Conservation (phyloP, 2,888 invertebrate species). For the Eristalis intricaria region DNA sequence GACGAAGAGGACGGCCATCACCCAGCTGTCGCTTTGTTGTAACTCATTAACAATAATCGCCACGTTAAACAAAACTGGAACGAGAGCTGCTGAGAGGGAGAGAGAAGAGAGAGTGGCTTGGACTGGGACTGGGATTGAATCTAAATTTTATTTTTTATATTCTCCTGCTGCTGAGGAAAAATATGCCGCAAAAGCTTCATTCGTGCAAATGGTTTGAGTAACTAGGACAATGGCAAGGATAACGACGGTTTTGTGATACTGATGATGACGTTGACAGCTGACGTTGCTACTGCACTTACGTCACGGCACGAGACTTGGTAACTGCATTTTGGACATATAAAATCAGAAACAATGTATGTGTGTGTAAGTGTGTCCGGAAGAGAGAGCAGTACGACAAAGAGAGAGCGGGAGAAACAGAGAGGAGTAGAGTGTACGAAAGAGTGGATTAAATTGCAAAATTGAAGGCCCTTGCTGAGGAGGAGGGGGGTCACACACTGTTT, state of each 20-base stretch:
- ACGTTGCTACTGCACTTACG: slow-evolving; percentile 58
- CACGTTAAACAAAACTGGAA: slow-evolving; percentile 66
- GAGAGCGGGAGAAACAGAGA: slow-evolving; percentile 49
- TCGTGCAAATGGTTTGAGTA: slow-evolving; percentile 64
- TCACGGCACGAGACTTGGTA: slow-evolving; percentile 13
- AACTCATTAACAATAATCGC: slow-evolving; percentile 72
- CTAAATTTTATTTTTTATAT: slow-evolving; percentile 15
- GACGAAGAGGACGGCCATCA: background rate
- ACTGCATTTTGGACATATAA: background rate
- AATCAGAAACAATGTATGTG: background rate
- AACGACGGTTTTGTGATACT: slow-evolving; percentile 53
- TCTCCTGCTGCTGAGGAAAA: slow-evolving; percentile 12
- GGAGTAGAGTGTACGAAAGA: slow-evolving; percentile 73
- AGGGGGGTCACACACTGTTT: slow-evolving; percentile 9
- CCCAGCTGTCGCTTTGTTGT: slow-evolving; percentile 16
- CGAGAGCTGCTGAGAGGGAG: slow-evolving; percentile 13
- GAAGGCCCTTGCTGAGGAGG: slow-evolving; percentile 10
- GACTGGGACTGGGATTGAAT: slow-evolving; percentile 1
- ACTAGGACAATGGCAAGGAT: slow-evolving; percentile 77
- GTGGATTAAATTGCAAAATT: slow-evolving; percentile 36
- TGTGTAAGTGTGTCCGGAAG: background rate
- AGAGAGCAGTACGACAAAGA: slow-evolving; percentile 57
- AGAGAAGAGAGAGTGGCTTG: background rate
- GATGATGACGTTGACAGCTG: slow-evolving; percentile 43
- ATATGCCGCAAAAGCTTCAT: slow-evolving; percentile 56